Base-by-base conservation (phyloP, 1,140 invertebrate genomes). In the Meloidogyne hapla region DNA sequence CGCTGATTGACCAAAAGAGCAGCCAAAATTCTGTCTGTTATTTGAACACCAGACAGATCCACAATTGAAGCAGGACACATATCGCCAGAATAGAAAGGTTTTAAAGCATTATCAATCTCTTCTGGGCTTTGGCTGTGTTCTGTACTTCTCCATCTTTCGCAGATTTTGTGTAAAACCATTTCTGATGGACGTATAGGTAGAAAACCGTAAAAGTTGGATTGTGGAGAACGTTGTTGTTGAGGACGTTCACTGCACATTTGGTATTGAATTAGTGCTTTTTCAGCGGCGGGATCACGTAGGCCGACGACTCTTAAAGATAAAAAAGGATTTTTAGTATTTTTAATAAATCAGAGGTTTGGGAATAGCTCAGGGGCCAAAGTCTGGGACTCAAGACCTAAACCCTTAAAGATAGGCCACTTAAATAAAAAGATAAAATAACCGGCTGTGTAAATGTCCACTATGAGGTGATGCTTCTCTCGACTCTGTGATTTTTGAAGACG, bases 1-100 rank as follows among this genome's bases (percentile, higher is more conserved):
- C 69, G 65, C 12, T 75, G 74, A 45, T 67, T 74, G 21, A 69
- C 70, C 3, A 75, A 63, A 25, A 75, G 64, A 45, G 64, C 69
- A 33, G 69, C 74, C 25, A 75, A 75, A 74, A 67, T 74, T 21
- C 69, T 28, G n/a, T 75, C 74, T 15, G 74, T 69, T 21, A 75
- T 69, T 61, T 75, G 64, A 26, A 74, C 65, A 18, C 69, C 42
- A 38, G 74, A 45, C 1, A 75, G 48, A 61, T 75, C 74, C 25
- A 75, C 38, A 63, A 13, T n/a, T 6, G 64, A 40, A 12, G 75
- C 42, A 0, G 74, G 74, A 2, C 33, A 75, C 18, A 56, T 26
- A 26, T 23, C 33, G 5, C 74, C 74, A 23, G 71, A 26, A 61
- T 75, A 75, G 12, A 75, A 75, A 13, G 64, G 61, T 18, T 75